Percentiles rank a stretch among this genome's conserved stretches.
These are phyloP conservation scores for Parotia lawesii DNA, from an alignment of 2,113 vertebrate species.

Conservation along the genomic window DNA sequence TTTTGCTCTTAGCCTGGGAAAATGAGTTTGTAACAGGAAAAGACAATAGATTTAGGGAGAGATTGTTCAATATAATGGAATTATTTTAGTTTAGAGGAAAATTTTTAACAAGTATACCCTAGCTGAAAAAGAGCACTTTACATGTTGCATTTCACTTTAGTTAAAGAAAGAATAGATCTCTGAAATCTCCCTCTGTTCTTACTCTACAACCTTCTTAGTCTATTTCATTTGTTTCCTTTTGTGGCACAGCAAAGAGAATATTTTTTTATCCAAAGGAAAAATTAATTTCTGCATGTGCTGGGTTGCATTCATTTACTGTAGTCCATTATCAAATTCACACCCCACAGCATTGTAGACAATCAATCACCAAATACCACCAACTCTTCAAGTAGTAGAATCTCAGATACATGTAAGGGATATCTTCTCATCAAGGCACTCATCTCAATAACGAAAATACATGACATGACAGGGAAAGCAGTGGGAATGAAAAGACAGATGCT, in stretches of 20 bases:
- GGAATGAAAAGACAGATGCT: conserved; percentile 65
- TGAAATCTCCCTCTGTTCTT: background rate
- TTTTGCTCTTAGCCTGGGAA: background rate
- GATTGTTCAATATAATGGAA: background rate
- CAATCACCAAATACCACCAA: conserved; percentile 48
- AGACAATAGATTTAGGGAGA: background rate
- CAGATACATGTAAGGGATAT: background rate
- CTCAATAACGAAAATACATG: conserved; percentile 57
- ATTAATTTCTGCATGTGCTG: conserved; percentile 12
- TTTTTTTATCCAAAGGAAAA: background rate
- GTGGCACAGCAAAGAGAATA: conserved; percentile 23
- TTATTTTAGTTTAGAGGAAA: background rate
- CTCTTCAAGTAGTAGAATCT: conserved; percentile 21
- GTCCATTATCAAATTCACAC: conserved; percentile 36
- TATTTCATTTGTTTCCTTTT: conserved; percentile 37
- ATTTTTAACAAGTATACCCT: background rate
- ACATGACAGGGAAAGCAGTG: background rate
- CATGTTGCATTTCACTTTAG: background rate
- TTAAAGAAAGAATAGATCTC: background rate
- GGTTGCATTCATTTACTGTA: conserved; percentile 5
- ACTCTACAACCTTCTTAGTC: background rate
- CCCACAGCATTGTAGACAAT: background rate
- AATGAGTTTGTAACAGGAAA: background rate
- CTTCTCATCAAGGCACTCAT: conserved; percentile 42
- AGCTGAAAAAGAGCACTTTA: background rate